Evolutionary conservation across 2,888 invertebrate species (phyloP).

Genomic region (Tipula vernalis): DNA sequence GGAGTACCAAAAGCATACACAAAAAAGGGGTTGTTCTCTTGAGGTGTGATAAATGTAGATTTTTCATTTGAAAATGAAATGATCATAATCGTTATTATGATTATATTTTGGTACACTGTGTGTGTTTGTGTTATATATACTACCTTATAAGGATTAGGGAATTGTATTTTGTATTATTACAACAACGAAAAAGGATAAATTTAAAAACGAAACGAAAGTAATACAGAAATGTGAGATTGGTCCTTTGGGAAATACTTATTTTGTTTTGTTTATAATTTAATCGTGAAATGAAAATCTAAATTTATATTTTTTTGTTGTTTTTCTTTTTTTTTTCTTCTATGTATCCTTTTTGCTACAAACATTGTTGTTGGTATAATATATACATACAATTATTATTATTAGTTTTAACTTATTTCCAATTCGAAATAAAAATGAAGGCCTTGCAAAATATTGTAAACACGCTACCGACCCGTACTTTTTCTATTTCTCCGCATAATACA

Average conservation of each 20-base stretch:
- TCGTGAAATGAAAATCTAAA: constrained; percentile 4
- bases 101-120: neutral
- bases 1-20: neutral
- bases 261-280: constrained; percentile 1
- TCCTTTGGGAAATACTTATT: neutral
- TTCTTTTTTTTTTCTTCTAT: neutral
- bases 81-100: constrained; percentile 4
- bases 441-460: neutral
- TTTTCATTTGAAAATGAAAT: neutral
- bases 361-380: neutral
- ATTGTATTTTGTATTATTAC: neutral
- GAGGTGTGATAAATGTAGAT: neutral
- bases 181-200: neutral
- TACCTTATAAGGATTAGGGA: neutral
- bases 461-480: neutral
- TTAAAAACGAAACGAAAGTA: neutral
- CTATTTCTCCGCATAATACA: neutral
- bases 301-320: neutral
- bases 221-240: constrained; percentile 4
- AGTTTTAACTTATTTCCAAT: neutral
- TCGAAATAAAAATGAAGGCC: neutral
- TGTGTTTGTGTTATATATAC: neutral
- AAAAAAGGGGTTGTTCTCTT: neutral
- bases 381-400: neutral
- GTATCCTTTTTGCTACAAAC: neutral